Conservation (phyloP, 1,140 invertebrate species). For the Magallana gigas region DNA sequence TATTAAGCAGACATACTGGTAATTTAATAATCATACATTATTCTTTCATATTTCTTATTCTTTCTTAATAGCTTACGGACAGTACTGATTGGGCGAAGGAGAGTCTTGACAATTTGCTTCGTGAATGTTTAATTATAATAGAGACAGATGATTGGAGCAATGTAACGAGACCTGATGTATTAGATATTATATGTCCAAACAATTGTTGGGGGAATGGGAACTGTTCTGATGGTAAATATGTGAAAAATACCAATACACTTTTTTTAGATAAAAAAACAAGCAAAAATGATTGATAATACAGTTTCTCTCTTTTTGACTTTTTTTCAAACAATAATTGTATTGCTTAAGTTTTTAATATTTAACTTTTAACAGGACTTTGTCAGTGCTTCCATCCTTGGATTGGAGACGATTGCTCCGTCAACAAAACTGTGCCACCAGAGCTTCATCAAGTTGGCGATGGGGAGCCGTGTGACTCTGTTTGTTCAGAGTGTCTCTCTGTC, state of each 20-base stretch:
- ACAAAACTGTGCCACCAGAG: conserved; percentile 52
- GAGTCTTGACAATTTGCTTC: conserved; percentile 60
- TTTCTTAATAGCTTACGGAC: conserved; percentile 60
- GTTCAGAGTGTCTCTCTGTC: conserved; percentile 52
- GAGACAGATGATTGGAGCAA: conserved; percentile 56
- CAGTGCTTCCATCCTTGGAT: conserved; percentile 56
- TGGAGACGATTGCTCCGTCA: conserved; percentile 65
- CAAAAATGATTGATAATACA: too few species aligned
- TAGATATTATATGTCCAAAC: too few species aligned
- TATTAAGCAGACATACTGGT: too few species aligned
- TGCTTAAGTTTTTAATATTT: too few species aligned
- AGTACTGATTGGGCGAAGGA: conserved; percentile 60
- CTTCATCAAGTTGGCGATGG: conserved; percentile 42
- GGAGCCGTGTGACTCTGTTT: conserved; percentile 56
- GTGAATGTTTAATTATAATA: conserved; percentile 52
- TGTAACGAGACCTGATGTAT: not conserved
- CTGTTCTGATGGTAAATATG: too few species aligned
- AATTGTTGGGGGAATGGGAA: too few species aligned
- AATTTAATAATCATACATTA: too few species aligned
- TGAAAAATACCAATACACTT: too few species aligned
- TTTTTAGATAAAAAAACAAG: too few species aligned
- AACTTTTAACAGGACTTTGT: conserved; percentile 56
- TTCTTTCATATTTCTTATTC: too few species aligned
- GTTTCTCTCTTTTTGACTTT: too few species aligned
- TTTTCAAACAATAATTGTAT: too few species aligned